Conservation (phyloP, 2,888 invertebrate genomes). For the Andrena bucephala region DNA sequence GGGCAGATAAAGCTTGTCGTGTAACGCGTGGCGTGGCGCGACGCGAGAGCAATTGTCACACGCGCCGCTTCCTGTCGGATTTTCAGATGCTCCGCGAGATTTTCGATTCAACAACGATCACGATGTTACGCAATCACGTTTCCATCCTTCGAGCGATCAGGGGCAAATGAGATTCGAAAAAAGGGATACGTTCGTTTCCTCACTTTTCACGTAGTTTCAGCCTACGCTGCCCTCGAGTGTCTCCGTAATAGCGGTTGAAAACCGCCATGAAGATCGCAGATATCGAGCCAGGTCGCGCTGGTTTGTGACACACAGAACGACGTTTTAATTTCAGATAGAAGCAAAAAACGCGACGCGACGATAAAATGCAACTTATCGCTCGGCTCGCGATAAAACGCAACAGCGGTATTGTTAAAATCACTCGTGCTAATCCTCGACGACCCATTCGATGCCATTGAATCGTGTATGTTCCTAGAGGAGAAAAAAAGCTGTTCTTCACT, state of each 20-base stretch:
- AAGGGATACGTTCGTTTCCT: not conserved
- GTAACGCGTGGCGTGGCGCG: not conserved
- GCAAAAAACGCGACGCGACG: conserved; percentile 36
- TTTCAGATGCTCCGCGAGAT: not conserved
- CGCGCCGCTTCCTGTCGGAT: not conserved
- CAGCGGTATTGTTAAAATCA: conserved; percentile 18
- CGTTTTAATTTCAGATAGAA: conserved; percentile 71
- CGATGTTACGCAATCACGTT: not conserved
- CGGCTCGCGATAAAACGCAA: conserved; percentile 6
- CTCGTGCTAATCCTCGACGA: conserved; percentile 5
- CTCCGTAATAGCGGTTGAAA: conserved; percentile 52
- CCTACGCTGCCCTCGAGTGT: conserved; percentile 21
- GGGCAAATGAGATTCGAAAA: not conserved
- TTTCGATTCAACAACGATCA: not conserved
- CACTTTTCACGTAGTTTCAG: conserved; percentile 26
- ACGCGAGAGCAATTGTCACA: conserved; percentile 28
- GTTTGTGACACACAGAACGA: conserved; percentile 49
- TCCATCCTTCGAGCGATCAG: not conserved
- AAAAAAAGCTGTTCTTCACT: not conserved
- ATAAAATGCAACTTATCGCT: conserved; percentile 48
- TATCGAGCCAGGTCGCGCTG: conserved; percentile 26
- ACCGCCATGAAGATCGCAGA: conserved; percentile 46
- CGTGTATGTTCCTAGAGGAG: not conserved
- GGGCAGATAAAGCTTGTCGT: conserved; percentile 41
- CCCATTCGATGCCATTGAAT: not conserved